phyloP scores from a whole-genome alignment of 2,113 vertebrate species.

The Hydrochoerus hydrochaeris region DNA sequence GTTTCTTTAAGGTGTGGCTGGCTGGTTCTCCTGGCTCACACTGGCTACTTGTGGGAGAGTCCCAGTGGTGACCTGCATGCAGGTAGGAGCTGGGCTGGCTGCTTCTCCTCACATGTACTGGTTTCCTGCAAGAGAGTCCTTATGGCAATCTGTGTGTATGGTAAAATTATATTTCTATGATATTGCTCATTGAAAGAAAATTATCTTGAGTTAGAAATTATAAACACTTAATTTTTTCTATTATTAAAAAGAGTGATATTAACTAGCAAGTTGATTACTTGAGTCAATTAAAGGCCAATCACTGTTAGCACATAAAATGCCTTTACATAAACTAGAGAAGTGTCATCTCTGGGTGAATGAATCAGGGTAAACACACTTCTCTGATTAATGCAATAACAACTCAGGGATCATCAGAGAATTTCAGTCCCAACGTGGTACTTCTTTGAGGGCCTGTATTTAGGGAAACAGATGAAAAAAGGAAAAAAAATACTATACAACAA shows the following conservation, averaged over 20 bases:
- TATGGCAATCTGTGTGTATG: too few species aligned
- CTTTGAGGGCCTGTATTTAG: neutral
- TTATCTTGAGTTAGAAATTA: neutral
- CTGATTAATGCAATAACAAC: neutral
- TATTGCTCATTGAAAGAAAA: constrained; percentile 56
- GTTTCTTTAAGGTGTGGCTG: too few species aligned
- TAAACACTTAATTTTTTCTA: neutral
- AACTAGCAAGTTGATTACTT: neutral
- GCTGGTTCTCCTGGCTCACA: too few species aligned
- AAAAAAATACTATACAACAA: neutral
- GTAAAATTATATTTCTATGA: constrained; percentile 31
- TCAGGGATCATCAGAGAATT: neutral
- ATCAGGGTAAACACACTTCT: neutral
- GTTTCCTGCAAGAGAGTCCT: too few species aligned
- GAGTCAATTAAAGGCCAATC: neutral
- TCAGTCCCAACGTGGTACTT: neutral
- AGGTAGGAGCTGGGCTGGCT: too few species aligned
- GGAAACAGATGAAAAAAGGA: neutral
- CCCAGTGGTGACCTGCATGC: too few species aligned
- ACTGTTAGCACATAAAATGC: neutral
- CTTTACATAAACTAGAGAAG: neutral
- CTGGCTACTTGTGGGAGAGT: too few species aligned
- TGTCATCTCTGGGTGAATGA: neutral
- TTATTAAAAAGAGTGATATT: constrained; percentile 18
- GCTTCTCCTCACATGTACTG: too few species aligned